A percentile compares a stretch with the other conserved stretches of the same genome.
Conservation (phyloP, 2,797 vertebrate genomes). For the Acanthurus leucopareius region DNA sequence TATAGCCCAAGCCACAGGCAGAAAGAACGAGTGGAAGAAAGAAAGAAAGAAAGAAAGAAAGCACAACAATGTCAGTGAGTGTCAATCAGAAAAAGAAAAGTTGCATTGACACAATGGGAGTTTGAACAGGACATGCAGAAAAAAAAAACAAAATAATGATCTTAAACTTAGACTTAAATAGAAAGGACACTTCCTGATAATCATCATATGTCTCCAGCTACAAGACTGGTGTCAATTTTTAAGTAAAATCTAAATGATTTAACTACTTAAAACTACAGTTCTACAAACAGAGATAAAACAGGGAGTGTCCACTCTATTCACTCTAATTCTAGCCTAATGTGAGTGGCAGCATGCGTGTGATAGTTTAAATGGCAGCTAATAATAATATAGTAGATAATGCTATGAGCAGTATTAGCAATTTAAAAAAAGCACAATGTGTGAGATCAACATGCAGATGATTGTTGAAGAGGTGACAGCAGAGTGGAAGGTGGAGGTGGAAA, state of each 20-base stretch:
- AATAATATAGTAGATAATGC: slow-evolving; percentile 48
- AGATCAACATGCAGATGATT: slow-evolving; percentile 64
- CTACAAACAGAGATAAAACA: slow-evolving; percentile 7
- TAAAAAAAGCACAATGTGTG: slow-evolving; percentile 51
- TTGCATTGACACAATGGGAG: slow-evolving; percentile 87
- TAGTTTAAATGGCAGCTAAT: slow-evolving; percentile 42
- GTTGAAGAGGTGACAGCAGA: slow-evolving; percentile 44
- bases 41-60: slow-evolving; percentile 91
- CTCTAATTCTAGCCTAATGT: slow-evolving; percentile 49
- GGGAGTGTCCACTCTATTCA: slow-evolving; percentile 52
- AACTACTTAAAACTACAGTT: not conserved
- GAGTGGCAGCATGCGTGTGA: slow-evolving; percentile 55
- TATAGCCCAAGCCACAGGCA: slow-evolving; percentile 99
- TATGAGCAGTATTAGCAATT: slow-evolving; percentile 48
- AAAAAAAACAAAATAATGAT: slow-evolving; percentile 66
- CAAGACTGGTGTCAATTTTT: not conserved
- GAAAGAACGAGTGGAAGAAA: slow-evolving; percentile 88
- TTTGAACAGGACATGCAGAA: slow-evolving; percentile 89
- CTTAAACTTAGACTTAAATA: slow-evolving; percentile 42
- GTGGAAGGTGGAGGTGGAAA: slow-evolving; percentile 38
- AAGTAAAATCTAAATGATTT: not conserved
- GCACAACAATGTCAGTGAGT: slow-evolving; percentile 99
- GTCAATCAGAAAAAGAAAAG: slow-evolving; percentile 93
- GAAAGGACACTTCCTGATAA: slow-evolving; percentile 54
- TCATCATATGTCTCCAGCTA: not conserved